phyloP scores from a whole-genome alignment of 1,140 invertebrate genomes.

The Bombus confusus region DNA sequence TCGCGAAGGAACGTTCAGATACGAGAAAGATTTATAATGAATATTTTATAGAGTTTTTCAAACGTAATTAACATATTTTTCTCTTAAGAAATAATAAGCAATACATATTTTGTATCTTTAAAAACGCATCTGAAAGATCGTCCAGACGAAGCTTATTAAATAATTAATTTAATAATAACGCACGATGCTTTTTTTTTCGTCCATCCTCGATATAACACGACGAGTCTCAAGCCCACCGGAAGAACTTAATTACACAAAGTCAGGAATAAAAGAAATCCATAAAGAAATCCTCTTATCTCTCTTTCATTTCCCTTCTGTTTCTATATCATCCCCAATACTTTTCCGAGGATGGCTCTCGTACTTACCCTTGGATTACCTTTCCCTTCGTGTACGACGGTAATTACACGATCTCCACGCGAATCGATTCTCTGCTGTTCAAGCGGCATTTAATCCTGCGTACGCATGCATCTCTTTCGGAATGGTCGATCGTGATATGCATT shows the following conservation, averaged over 20 bases:
- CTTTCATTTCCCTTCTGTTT: constrained; percentile 31
- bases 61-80: neutral
- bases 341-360: constrained; percentile 11
- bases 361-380: constrained; percentile 39
- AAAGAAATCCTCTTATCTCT: constrained; percentile 60
- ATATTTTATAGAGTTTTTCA: neutral
- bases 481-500: constrained; percentile 17
- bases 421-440: neutral
- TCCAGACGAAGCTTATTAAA: too few relatives aligned
- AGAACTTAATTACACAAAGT: constrained; percentile 53
- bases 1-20: neutral
- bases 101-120: too few relatives aligned
- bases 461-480: constrained; percentile 5
- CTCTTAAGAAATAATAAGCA: neutral
- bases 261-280: constrained; percentile 44
- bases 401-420: constrained; percentile 24
- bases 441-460: constrained; percentile 16
- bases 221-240: too few relatives aligned
- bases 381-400: constrained; percentile 24
- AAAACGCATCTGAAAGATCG: too few relatives aligned
- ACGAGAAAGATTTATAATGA: neutral
- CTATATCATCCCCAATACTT: neutral
- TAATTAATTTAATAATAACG: too few relatives aligned
- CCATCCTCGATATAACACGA: neutral
- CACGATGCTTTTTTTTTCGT: neutral